Evolutionary conservation across 2,888 invertebrate genomes (phyloP), one percentile per base, ranked within the genome.

Genomic region (Elysia crispata): DNA sequence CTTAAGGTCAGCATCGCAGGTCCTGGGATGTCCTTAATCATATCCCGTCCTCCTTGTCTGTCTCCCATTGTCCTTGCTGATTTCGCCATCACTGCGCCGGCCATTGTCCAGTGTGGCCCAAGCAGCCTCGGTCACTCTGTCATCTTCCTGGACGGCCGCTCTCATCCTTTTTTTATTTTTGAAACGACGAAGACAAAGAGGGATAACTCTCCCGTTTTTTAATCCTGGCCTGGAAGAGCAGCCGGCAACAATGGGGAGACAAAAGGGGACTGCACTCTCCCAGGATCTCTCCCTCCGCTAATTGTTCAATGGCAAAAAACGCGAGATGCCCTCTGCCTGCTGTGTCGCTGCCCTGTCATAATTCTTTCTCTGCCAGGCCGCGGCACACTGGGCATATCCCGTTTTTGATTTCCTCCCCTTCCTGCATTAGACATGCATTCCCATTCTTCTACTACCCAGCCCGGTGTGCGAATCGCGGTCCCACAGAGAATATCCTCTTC

Each of bases 291-390:
- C 41, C 41, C 23, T 69, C 28, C 62, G 30, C 70, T 77, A 77
- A 77, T 77, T 77, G 77, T 77, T 77, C 77, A 70, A 70, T 41
- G 33, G 60, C n/a, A n/a, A 75, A 67, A 76, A 76, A 76, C 66
- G 30, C 0, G 31, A 54, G 54, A 54, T 67, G 67, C 67, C 67
- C 67, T 57, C 57, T 76, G 76, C 18, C 76, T 31, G 11, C 3
- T 41, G 41, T 41, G 41, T 11, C 11, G 41, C 41, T 41, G 41
- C 41, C 67, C 57, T 69, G 76, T 76, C 76, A 76, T 76, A 76
- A 67, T 67, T 76, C 57, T 50, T 50, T 41, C 41, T 41, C 41
- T 41, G 31, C 25, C 18, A 23, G 30, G 0, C 33, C 25, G 76
- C 50, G 31, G 50, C 28, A 41, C 41, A 41, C 3, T 41, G 41